These are phyloP conservation scores for Saiga tatarica DNA, from an alignment of 2,113 vertebrate genomes.

Conservation along the genomic window DNA sequence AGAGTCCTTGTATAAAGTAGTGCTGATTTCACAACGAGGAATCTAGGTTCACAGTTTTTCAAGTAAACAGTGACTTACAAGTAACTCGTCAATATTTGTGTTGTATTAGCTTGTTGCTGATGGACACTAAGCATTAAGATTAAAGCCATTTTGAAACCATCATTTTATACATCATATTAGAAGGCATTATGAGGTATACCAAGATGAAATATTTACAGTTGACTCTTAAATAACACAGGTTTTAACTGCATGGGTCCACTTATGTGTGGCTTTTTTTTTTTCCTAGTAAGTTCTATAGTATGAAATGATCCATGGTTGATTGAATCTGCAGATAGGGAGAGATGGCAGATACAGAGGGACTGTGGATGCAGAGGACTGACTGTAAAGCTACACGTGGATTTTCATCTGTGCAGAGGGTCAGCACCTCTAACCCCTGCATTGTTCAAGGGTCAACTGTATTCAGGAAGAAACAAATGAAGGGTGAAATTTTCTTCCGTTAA, in stretches of 20 bases:
- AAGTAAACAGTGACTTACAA: not conserved
- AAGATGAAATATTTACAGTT: not conserved
- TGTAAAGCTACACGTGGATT: not conserved
- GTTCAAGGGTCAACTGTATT: not conserved
- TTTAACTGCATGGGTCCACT: not conserved
- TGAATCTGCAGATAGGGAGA: not conserved
- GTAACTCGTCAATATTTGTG: not conserved
- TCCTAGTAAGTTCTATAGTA: not conserved
- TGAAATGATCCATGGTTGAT: not conserved
- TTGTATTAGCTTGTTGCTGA: not conserved
- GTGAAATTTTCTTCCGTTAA: constrained; percentile 4
- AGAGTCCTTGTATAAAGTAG: constrained; percentile 21
- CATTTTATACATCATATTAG: not conserved
- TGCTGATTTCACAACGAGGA: not conserved
- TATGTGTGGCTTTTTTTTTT: not conserved
- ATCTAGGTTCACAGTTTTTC: constrained; percentile 42
- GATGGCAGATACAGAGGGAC: not conserved
- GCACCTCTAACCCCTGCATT: not conserved
- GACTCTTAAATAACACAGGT: not conserved
- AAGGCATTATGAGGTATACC: not conserved
- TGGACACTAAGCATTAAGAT: not conserved
- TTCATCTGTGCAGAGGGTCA: not conserved
- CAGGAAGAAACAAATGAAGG: not conserved
- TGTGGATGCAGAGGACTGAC: not conserved
- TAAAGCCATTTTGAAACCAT: not conserved